Conservation (phyloP, 1,140 invertebrate species). For the Cydia amplana region DNA sequence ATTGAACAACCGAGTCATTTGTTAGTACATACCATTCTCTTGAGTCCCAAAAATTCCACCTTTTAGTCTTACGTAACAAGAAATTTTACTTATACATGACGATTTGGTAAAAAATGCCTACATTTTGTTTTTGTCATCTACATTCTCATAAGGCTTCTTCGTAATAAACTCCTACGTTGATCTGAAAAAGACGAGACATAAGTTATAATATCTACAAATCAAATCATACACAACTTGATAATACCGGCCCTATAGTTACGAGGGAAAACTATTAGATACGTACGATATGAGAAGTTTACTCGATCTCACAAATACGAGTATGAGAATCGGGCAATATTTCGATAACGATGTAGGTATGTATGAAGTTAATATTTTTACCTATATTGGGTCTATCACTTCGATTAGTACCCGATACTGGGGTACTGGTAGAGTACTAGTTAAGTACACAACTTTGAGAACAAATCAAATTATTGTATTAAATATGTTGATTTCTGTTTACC, state of each 20-base stretch:
- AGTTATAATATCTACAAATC: slow-evolving; percentile 28
- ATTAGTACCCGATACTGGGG: too few relatives aligned
- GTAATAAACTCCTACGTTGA: slow-evolving; percentile 78
- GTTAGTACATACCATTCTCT: slow-evolving; percentile 51
- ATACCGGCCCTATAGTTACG: neutral
- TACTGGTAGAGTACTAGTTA: too few relatives aligned
- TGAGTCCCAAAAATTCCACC: slow-evolving; percentile 68
- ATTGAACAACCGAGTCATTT: slow-evolving; percentile 25
- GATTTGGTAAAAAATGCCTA: slow-evolving; percentile 70
- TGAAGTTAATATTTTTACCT: neutral
- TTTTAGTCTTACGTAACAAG: slow-evolving; percentile 58
- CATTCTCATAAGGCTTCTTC: slow-evolving; percentile 78
- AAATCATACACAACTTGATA: neutral
- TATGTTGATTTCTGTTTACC: too few relatives aligned
- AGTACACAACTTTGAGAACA: too few relatives aligned
- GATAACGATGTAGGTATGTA: neutral
- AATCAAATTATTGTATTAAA: too few relatives aligned
- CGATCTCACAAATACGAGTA: neutral
- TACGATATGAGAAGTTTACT: neutral
- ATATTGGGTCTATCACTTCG: neutral
- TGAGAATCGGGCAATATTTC: neutral
- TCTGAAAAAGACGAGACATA: slow-evolving; percentile 59
- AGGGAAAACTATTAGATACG: neutral
- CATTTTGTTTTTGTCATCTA: slow-evolving; percentile 59
- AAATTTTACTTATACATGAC: slow-evolving; percentile 55